Evolutionary conservation across 2,888 invertebrate species (phyloP).

Genomic region (Disparrhopalites patrizii): DNA sequence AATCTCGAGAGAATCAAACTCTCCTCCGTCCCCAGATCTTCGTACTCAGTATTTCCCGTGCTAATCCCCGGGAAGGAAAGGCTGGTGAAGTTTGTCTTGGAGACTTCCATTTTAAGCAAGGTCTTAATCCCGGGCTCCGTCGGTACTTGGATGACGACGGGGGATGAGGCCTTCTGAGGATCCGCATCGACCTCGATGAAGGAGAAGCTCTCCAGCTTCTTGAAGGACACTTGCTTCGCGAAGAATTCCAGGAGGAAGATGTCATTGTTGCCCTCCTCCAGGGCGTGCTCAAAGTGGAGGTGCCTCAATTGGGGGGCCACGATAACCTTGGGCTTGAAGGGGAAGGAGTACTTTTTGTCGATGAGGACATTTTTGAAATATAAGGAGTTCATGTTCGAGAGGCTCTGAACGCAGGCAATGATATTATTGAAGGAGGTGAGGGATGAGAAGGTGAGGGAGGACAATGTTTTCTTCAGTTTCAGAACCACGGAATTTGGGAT

Average conservation of each 20-base stretch:
- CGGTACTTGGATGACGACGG: neutral
- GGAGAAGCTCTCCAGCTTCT: neutral
- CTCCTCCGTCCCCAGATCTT: no score
- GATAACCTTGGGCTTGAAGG: neutral
- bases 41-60: no score
- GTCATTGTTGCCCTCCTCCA: neutral
- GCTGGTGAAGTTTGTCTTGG: no score
- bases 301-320: neutral
- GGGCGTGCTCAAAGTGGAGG: neutral
- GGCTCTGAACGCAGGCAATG: neutral
- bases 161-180: no score
- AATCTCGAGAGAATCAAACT: no score
- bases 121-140: neutral
- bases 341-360: neutral
- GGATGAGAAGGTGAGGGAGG: neutral
- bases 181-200: neutral
- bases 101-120: neutral
- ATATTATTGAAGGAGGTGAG: neutral
- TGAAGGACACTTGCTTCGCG: neutral
- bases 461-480: neutral
- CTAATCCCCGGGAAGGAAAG: no score
- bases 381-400: neutral
- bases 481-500: neutral
- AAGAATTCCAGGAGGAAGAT: neutral
- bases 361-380: neutral